Percentiles rank a stretch among this genome's conserved stretches.
phyloP scores from a whole-genome alignment of 2,113 vertebrate genomes.

The Sigmodon hispidus region DNA sequence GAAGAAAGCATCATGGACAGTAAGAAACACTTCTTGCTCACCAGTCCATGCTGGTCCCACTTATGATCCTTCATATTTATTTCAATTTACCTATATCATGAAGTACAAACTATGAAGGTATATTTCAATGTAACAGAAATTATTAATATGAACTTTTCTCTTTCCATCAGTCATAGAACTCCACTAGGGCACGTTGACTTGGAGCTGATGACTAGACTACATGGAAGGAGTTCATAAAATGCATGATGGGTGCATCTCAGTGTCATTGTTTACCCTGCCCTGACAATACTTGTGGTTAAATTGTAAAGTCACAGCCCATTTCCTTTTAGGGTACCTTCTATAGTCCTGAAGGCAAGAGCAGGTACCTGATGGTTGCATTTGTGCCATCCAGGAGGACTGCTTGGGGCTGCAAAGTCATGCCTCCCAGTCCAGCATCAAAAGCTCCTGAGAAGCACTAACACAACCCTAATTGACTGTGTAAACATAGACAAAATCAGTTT shows the following conservation, averaged over 20 bases:
- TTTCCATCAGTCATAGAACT: not conserved
- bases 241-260: not conserved
- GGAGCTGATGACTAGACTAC: not conserved
- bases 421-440: not conserved
- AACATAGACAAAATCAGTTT: conserved; percentile 70
- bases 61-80: not conserved
- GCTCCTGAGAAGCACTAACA: not conserved
- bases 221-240: not conserved
- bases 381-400: not conserved
- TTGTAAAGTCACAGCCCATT: not conserved
- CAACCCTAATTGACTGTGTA: conserved; percentile 55
- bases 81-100: not conserved
- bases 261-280: not conserved
- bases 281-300: not conserved
- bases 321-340: not conserved
- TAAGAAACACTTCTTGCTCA: not conserved
- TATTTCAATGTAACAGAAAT: not conserved
- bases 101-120: not conserved
- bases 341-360: not conserved
- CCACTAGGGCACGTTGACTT: not conserved
- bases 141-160: not conserved
- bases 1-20: not conserved
- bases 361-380: not conserved
- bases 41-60: not conserved
- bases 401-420: not conserved